Evolutionary conservation across 2,113 vertebrate species (phyloP).

Genomic region (Calidris pugnax): DNA sequence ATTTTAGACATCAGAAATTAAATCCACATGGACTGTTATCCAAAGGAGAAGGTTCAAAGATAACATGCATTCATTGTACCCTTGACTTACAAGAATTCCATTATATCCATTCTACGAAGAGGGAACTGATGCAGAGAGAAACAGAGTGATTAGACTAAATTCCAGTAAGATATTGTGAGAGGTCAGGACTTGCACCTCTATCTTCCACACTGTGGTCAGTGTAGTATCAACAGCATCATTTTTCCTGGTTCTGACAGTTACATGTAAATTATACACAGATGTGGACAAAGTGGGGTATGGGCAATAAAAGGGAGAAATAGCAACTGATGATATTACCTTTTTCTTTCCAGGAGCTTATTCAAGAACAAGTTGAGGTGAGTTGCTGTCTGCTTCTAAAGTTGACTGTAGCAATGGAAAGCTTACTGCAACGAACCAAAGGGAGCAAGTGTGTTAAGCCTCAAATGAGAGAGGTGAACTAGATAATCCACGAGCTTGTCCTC

Average conservation of each 20-base stretch:
- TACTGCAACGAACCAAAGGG: neutral
- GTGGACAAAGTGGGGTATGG: neutral
- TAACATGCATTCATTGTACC: neutral
- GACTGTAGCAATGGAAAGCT: neutral
- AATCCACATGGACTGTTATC: neutral
- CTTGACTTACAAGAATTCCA: neutral
- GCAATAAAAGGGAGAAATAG: neutral
- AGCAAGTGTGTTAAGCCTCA: neutral
- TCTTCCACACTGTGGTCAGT: neutral
- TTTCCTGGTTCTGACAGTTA: neutral
- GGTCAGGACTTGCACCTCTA: neutral
- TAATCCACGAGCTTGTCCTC: neutral
- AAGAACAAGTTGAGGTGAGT: slow-evolving; percentile 91
- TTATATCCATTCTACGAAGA: neutral
- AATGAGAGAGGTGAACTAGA: neutral
- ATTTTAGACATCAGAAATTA: neutral
- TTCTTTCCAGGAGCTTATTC: slow-evolving; percentile 87
- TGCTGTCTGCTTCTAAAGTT: neutral
- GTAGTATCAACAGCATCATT: neutral
- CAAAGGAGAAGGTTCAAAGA: neutral
- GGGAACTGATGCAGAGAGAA: neutral
- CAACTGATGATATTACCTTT: slow-evolving; percentile 26
- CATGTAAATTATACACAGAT: neutral
- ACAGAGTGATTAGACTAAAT: neutral
- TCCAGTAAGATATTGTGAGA: neutral